Base-by-base conservation (phyloP, 2,797 vertebrate species). In the Luscinia megarhynchos region DNA sequence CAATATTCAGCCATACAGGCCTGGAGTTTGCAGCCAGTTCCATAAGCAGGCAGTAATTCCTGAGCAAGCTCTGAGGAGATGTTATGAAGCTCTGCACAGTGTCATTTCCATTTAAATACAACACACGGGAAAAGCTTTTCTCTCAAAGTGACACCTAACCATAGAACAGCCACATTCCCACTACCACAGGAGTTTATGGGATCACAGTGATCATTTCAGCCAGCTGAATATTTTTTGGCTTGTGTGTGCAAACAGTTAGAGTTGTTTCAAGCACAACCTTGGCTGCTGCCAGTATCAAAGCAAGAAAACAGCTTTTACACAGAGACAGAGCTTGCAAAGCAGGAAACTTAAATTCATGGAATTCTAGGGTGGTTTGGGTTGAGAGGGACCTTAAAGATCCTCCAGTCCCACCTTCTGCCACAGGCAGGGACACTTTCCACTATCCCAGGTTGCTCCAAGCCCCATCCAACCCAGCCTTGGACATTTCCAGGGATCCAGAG, bases 11-110 rank as follows among this genome's bases (percentile, higher is more conserved):
- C 62, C 51, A 61, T 40, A 8, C 14, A 81, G n/a, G 66, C 73
- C 62, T 87, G 27, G 13, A 76, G 63, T 69, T 82, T 2, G 2
- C 84, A 94, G 67, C 36, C 74, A 72, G 86, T 66, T 81, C 73
- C 51, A 84, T n/a, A 90, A 89, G 76, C 73, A 92, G 77, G 27
- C 11, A 72, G 8, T 34, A 89, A 91, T 24, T 78, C 73, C 79
- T 9, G 9, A 86, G 58, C 64, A 87, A 74, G 43, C 79, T 75
- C 64, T 0, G 0, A 40, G 64, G 74, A 91, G 66, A 38, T 11
- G 76, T 51, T 41, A 34, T 6, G 18, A 32, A 84, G 68, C 16
- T 45, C 26, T 18, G 18, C 13, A 43, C 54, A 61, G 40, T 2
- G 41, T 19, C 19, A 94, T 68, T 93, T 58, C 58, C 66, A 70